phyloP scores from a whole-genome alignment of 2,113 vertebrate genomes.

The Cryptoleucopteryx plumbea region DNA sequence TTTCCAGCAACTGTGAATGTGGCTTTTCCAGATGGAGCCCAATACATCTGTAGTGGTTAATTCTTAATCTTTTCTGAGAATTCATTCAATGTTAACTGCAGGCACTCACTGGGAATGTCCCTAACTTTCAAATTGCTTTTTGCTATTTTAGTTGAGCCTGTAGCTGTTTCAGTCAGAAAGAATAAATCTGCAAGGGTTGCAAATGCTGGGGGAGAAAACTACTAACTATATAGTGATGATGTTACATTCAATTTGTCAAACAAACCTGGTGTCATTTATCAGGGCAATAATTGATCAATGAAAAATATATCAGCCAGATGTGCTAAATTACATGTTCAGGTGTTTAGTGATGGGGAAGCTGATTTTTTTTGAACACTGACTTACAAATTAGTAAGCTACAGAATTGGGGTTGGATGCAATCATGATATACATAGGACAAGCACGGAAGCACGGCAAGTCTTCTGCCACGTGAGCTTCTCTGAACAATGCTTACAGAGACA shows the following conservation, averaged over 20 bases:
- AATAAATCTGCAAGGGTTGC: constrained; percentile 11
- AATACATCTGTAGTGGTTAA: not conserved
- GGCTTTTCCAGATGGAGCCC: not conserved
- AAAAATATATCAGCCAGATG: not conserved
- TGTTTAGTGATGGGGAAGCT: not conserved
- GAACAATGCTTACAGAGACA: not conserved
- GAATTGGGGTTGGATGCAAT: accelerated
- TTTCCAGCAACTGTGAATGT: not conserved
- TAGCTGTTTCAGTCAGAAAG: not conserved
- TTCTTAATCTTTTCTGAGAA: not conserved
- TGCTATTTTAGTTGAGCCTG: not conserved
- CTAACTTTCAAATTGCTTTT: constrained; percentile 12
- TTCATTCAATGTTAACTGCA: not conserved
- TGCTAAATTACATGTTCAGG: not conserved
- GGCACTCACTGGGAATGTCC: not conserved
- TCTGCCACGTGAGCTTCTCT: not conserved
- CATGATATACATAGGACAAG: not conserved
- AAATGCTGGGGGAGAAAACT: not conserved
- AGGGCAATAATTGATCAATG: not conserved
- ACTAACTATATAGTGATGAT: not conserved
- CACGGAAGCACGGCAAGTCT: not conserved
- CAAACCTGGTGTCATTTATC: not conserved
- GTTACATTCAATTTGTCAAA: not conserved
- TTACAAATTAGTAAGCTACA: not conserved
- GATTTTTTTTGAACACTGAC: not conserved